A percentile compares a stretch with the other conserved stretches of the same genome.
Evolutionary conservation across 2,797 vertebrate species (phyloP).

Genomic region (Myripristis jacobus): DNA sequence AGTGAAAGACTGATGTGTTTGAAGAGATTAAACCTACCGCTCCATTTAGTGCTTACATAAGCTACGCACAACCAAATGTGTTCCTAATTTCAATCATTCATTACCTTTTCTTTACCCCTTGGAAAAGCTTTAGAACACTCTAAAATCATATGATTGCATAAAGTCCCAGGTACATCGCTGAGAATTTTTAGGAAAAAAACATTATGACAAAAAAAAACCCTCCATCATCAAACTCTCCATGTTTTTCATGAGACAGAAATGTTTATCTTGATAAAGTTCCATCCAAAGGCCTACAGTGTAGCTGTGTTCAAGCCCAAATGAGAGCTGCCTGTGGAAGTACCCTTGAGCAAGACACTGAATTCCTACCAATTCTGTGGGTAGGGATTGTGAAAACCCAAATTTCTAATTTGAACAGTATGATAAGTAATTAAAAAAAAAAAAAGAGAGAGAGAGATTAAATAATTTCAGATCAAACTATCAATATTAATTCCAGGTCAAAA

Average conservation of each 20-base stretch:
- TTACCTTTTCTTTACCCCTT: conserved; percentile 18
- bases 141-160: conserved; percentile 13
- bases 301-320: no score
- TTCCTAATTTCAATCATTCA: conserved; percentile 30
- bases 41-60: conserved; percentile 59
- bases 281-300: background rate
- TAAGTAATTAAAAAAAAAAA: no score
- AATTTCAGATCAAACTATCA: no score
- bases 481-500: no score
- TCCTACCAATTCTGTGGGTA: no score
- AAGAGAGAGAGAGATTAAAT: no score
- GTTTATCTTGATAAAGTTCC: no score
- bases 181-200: background rate
- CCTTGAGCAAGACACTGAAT: no score
- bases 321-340: no score
- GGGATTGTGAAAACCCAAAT: no score
- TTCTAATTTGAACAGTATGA: no score
- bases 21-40: conserved; percentile 52
- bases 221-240: no score
- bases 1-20: conserved; percentile 57
- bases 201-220: background rate
- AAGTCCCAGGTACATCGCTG: background rate
- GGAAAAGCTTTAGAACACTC: conserved; percentile 15
- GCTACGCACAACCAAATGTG: conserved; percentile 10
- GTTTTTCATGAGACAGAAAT: background rate